These are phyloP conservation scores for Nephrocerus scutellatus DNA, from an alignment of 2,888 invertebrate species.

Conservation along the genomic window DNA sequence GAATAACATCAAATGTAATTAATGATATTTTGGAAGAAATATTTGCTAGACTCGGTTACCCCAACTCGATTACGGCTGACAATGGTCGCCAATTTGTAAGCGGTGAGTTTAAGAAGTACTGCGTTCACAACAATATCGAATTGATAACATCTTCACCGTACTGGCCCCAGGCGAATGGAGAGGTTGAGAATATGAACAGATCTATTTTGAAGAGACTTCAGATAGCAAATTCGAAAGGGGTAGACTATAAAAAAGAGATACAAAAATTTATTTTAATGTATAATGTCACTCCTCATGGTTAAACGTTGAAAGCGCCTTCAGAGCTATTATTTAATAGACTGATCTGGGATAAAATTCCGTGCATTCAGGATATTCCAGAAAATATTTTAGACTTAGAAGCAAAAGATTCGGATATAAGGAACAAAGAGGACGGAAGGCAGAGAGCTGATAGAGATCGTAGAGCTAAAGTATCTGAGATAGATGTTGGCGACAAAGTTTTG, in stretches of 20 bases:
- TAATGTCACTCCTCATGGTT: too few relatives aligned
- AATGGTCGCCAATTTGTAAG: conserved; percentile 18
- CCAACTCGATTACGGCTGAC: conserved; percentile 14
- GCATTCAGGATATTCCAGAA: conserved; percentile 7
- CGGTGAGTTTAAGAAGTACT: conserved; percentile 12
- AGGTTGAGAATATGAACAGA: conserved; percentile 15
- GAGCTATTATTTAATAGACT: conserved; percentile 7
- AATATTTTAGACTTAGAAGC: conserved; percentile 6
- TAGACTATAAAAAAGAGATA: too few relatives aligned
- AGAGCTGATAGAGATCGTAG: conserved; percentile 4
- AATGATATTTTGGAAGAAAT: conserved; percentile 14
- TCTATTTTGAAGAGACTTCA: conserved; percentile 13
- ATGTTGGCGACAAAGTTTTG: too few relatives aligned
- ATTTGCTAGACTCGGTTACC: conserved; percentile 14
- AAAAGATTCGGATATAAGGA: conserved; percentile 8
- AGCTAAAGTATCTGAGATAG: conserved; percentile 5
- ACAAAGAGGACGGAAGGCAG: conserved; percentile 11
- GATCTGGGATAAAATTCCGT: too few relatives aligned
- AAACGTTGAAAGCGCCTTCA: too few relatives aligned
- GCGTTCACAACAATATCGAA: conserved; percentile 9
- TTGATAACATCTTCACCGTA: conserved; percentile 13
- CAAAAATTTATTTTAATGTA: too few relatives aligned
- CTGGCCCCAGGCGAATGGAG: conserved; percentile 16
- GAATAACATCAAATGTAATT: conserved; percentile 5
- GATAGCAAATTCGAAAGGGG: too few relatives aligned